Percentiles rank a stretch among this genome's conserved stretches.
phyloP scores from a whole-genome alignment of 2,113 vertebrate genomes.

The Corvus hawaiiensis region DNA sequence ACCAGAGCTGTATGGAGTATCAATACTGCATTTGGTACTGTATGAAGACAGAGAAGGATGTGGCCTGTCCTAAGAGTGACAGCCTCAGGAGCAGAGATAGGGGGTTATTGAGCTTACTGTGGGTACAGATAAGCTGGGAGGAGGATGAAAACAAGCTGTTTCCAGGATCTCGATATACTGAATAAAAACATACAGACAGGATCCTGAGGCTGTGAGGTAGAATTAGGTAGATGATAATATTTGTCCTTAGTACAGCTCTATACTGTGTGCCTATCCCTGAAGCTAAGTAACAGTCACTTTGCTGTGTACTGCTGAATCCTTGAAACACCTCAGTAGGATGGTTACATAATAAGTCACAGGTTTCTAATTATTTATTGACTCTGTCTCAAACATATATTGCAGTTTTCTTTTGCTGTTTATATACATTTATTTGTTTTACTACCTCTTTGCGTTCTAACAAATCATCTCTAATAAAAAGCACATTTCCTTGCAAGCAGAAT shows the following conservation, averaged over 20 bases:
- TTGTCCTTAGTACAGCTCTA: not conserved
- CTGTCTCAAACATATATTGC: not conserved
- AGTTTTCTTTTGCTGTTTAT: not conserved
- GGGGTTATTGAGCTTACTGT: not conserved
- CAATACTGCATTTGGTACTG: not conserved
- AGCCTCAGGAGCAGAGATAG: not conserved
- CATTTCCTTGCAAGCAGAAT: constrained; percentile 26
- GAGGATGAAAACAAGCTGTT: not conserved
- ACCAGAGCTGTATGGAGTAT: not conserved
- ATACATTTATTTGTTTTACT: constrained; percentile 29
- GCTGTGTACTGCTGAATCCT: not conserved
- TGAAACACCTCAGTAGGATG: not conserved
- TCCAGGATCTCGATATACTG: not conserved
- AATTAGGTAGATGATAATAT: not conserved
- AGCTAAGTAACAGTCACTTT: not conserved
- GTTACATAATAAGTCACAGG: not conserved
- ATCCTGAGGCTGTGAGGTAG: not conserved
- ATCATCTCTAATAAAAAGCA: constrained; percentile 51
- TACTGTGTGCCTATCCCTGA: not conserved
- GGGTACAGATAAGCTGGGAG: not conserved
- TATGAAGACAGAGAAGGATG: not conserved
- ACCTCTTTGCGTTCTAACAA: constrained; percentile 20
- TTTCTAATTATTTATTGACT: constrained; percentile 22
- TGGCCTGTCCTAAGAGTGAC: not conserved
- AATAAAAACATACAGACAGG: not conserved